phyloP scores from a whole-genome alignment of 2,888 invertebrate genomes.

The Azorinus chamasolen region DNA sequence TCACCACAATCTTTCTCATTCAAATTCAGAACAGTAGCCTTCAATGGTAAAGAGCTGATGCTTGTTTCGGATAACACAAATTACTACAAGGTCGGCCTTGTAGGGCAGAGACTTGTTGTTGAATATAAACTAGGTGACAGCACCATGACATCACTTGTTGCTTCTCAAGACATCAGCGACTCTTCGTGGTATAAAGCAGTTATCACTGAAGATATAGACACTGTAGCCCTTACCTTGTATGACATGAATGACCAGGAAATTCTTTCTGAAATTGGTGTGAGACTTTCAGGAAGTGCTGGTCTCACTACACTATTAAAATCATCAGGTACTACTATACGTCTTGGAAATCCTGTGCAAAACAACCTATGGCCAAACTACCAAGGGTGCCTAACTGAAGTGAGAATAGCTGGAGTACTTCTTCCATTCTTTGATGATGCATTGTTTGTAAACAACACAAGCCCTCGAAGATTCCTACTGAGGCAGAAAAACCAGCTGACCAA shows the following conservation, averaged over 20 bases:
- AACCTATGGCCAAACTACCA: constrained; percentile 87
- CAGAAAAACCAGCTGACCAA: constrained; percentile 5
- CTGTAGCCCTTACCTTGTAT: constrained; percentile 55
- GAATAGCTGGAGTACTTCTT: constrained; percentile 93
- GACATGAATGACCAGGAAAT: constrained; percentile 30
- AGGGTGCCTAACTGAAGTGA: constrained; percentile 95
- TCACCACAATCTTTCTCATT: constrained; percentile 63
- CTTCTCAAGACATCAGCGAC: constrained; percentile 61
- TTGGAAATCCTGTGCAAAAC: constrained; percentile 19
- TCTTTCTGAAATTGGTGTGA: constrained; percentile 20
- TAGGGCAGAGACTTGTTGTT: constrained; percentile 66
- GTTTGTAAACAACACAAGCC: constrained; percentile 72
- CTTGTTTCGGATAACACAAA: constrained; percentile 87
- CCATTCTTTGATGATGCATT: constrained; percentile 92
- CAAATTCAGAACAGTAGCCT: constrained; percentile 85
- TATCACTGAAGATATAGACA: constrained; percentile 38
- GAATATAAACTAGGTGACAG: constrained; percentile 65
- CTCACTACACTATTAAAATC: constrained; percentile 30
- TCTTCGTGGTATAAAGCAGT: constrained; percentile 69
- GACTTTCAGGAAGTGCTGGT: constrained; percentile 16
- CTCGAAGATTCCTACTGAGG: constrained; percentile 64
- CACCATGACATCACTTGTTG: constrained; percentile 26
- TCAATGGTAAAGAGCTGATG: constrained; percentile 93
- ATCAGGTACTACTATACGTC: constrained; percentile 5
- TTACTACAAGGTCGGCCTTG: constrained; percentile 69